Evolutionary conservation across 2,113 vertebrate genomes (phyloP).

Genomic region (Salminus brasiliensis): DNA sequence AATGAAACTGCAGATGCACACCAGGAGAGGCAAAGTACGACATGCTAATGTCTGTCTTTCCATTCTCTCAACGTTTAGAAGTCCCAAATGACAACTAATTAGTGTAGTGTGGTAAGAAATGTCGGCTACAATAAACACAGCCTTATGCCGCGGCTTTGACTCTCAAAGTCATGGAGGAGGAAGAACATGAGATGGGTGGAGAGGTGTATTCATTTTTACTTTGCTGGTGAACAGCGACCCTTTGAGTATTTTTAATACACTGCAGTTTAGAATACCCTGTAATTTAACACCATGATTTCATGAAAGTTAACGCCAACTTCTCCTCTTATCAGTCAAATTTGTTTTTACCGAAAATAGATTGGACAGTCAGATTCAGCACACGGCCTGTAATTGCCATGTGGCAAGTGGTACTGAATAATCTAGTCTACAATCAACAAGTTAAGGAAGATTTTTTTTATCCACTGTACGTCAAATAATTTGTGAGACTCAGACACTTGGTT

Average conservation of each 20-base stretch:
- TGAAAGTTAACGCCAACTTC: too few species aligned
- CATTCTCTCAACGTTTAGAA: background rate
- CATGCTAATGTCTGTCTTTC: background rate
- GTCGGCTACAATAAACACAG: background rate
- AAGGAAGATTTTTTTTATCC: too few species aligned
- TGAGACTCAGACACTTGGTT: too few species aligned
- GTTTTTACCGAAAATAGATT: too few species aligned
- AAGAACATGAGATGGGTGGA: constrained; percentile 10
- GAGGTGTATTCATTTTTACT: background rate
- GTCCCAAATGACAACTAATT: too few species aligned
- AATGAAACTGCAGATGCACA: background rate
- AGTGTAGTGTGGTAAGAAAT: background rate
- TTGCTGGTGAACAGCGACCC: constrained; percentile 43
- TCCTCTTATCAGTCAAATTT: too few species aligned
- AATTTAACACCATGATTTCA: background rate
- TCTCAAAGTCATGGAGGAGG: background rate
- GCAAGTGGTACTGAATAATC: too few species aligned
- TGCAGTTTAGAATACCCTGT: background rate
- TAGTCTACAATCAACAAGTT: too few species aligned
- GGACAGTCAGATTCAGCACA: too few species aligned
- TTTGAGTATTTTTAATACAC: constrained; percentile 25
- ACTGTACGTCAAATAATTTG: too few species aligned
- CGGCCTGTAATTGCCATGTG: too few species aligned
- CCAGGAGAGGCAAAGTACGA: background rate
- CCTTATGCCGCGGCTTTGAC: background rate